phyloP scores from a whole-genome alignment of 2,797 vertebrate species.

The Rhodeus uyekii region DNA sequence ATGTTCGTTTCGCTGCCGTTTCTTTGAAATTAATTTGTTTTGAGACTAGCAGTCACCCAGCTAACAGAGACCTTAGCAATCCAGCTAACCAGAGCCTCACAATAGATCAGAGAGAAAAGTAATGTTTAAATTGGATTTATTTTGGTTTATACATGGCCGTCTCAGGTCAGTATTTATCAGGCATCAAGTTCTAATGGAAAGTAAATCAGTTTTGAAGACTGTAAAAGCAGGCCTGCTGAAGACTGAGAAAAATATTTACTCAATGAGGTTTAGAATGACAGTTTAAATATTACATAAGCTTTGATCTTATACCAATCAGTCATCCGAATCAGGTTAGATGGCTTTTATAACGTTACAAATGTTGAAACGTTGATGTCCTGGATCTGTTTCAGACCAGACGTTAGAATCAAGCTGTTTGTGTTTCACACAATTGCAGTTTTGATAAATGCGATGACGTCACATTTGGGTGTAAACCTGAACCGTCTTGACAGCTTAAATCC shows the following conservation, averaged over 20 bases:
- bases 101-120: not conserved
- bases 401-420: not conserved
- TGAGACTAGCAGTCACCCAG: constrained; percentile 14
- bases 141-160: not conserved
- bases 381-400: not conserved
- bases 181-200: not conserved
- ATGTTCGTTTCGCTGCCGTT: not conserved
- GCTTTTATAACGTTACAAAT: not conserved
- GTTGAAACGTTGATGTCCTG: not conserved
- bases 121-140: not conserved
- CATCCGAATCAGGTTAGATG: not conserved
- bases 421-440: not conserved
- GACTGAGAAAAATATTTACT: not conserved
- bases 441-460: constrained; percentile 31
- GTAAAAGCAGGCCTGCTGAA: constrained; percentile 28
- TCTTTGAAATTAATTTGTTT: not conserved
- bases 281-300: not conserved
- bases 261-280: not conserved
- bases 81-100: constrained; percentile 24
- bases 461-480: constrained; percentile 14
- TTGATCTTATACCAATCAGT: not conserved
- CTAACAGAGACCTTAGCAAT: constrained; percentile 35
- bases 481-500: not conserved
- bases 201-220: constrained; percentile 4
- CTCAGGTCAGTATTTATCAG: not conserved